phyloP scores from a whole-genome alignment of 2,888 invertebrate species.

The Cheilosia grossa region DNA sequence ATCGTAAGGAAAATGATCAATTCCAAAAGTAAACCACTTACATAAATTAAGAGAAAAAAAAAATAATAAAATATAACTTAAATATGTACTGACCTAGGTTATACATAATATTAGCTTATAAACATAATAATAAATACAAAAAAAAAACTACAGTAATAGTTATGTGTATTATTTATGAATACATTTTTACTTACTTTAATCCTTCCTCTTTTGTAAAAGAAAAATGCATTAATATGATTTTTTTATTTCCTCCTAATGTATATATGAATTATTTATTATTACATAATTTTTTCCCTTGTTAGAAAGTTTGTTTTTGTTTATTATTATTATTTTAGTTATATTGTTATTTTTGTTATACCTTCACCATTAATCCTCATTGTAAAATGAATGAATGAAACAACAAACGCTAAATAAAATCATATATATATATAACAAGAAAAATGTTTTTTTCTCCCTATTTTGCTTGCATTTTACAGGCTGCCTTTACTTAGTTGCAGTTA shows the following conservation, averaged over 20 bases:
- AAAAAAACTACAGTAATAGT: slow-evolving; percentile 29
- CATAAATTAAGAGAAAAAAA: slow-evolving; percentile 32
- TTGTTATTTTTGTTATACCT: slow-evolving; percentile 73
- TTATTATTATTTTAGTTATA: slow-evolving; percentile 69
- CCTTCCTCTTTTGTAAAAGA: slow-evolving; percentile 35
- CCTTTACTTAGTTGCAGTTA: neutral
- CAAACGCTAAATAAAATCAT: slow-evolving; percentile 70
- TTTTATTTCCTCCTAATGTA: slow-evolving; percentile 43
- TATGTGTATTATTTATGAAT: slow-evolving; percentile 49
- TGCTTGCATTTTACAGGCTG: too few relatives aligned
- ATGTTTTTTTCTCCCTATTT: slow-evolving; percentile 2
- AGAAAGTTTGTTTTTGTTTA: slow-evolving; percentile 70
- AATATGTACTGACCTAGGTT: slow-evolving; percentile 46
- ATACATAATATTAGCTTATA: slow-evolving; percentile 41
- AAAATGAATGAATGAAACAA: slow-evolving; percentile 62
- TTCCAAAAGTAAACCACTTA: slow-evolving; percentile 50
- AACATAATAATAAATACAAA: slow-evolving; percentile 31
- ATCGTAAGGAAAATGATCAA: slow-evolving; percentile 58
- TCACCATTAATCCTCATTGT: slow-evolving; percentile 74
- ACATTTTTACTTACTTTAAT: slow-evolving; percentile 22
- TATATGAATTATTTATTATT: slow-evolving; percentile 71
- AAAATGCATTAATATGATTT: slow-evolving; percentile 37
- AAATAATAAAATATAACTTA: slow-evolving; percentile 15
- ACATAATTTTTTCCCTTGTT: slow-evolving; percentile 53
- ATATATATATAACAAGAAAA: slow-evolving; percentile 41